These are phyloP conservation scores for Globodera rostochiensis DNA, from an alignment of 1,140 invertebrate species.

Conservation along the genomic window DNA sequence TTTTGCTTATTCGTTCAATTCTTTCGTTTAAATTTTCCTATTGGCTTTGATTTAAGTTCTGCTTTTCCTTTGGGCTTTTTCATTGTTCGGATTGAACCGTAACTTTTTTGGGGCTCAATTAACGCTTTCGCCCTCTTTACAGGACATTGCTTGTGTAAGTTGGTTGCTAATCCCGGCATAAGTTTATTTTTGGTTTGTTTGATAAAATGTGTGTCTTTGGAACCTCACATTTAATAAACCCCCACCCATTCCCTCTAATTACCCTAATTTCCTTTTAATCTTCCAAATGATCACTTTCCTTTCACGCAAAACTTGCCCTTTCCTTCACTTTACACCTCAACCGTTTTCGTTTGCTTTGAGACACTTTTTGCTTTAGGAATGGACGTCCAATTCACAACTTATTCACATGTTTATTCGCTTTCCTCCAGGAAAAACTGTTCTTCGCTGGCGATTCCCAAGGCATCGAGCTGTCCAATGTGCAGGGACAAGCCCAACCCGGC, in stretches of 20 bases:
- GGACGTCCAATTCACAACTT: no score
- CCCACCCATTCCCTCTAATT: not conserved
- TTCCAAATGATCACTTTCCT: not conserved
- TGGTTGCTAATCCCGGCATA: not conserved
- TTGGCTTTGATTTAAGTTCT: slow-evolving; percentile 50
- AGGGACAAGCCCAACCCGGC: slow-evolving; percentile 41
- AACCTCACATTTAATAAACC: not conserved
- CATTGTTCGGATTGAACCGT: not conserved
- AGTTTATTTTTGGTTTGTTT: not conserved
- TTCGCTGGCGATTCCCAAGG: slow-evolving; percentile 59
- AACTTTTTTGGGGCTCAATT: slow-evolving; percentile 32
- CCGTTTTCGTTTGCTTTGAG: not conserved
- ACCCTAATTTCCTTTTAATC: not conserved
- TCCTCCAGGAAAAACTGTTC: slow-evolving; percentile 64
- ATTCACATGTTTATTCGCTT: not conserved
- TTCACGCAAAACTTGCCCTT: not conserved
- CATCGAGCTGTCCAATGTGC: slow-evolving; percentile 56
- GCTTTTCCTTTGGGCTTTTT: slow-evolving; percentile 32
- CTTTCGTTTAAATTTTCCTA: not conserved
- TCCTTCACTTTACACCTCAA: not conserved
- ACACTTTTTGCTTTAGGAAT: no score
- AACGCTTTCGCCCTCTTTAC: slow-evolving; percentile 33
- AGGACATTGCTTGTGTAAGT: slow-evolving; percentile 55
- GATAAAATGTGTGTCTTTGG: not conserved
- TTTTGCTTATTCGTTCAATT: no score